Conservation (phyloP, 2,888 invertebrate genomes). For the Drosophila phalerata region DNA sequence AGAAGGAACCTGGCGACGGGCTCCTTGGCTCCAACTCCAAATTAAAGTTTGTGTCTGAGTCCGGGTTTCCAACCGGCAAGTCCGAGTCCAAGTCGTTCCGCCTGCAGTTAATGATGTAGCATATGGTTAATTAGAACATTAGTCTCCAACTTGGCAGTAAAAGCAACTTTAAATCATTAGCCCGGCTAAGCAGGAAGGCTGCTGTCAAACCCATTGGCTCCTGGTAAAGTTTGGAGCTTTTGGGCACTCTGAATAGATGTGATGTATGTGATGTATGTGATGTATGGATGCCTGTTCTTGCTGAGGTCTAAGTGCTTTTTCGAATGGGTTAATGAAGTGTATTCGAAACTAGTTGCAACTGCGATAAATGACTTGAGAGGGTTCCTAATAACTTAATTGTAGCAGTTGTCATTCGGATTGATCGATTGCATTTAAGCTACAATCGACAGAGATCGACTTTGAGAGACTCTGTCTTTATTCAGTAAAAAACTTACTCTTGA, state of each 20-base stretch:
- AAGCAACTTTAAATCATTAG: conserved; percentile 71
- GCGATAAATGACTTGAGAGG: conserved; percentile 24
- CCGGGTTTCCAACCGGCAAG: conserved; percentile 2
- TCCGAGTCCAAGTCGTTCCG: conserved; percentile 16
- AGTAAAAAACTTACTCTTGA: too few species aligned
- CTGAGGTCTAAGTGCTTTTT: conserved; percentile 55
- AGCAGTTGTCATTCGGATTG: background rate
- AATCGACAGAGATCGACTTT: too few species aligned
- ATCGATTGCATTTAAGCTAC: background rate
- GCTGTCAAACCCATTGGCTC: conserved; percentile 55
- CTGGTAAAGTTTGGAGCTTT: conserved; percentile 34
- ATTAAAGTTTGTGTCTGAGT: background rate
- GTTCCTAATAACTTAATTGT: conserved; percentile 3
- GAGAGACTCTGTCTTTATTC: too few species aligned
- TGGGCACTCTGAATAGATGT: conserved; percentile 30
- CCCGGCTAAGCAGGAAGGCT: conserved; percentile 27
- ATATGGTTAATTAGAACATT: conserved; percentile 80
- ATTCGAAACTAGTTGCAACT: conserved; percentile 20
- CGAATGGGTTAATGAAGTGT: conserved; percentile 39
- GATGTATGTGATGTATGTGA: conserved; percentile 35
- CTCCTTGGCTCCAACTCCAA: conserved; percentile 3
- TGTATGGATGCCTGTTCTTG: background rate
- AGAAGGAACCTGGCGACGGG: conserved; percentile 48
- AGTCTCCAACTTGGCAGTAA: conserved; percentile 50
- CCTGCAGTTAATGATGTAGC: conserved; percentile 76